These are phyloP conservation scores for Leptinotarsa peninsularis DNA, from an alignment of 2,888 invertebrate genomes.

Conservation along the genomic window DNA sequence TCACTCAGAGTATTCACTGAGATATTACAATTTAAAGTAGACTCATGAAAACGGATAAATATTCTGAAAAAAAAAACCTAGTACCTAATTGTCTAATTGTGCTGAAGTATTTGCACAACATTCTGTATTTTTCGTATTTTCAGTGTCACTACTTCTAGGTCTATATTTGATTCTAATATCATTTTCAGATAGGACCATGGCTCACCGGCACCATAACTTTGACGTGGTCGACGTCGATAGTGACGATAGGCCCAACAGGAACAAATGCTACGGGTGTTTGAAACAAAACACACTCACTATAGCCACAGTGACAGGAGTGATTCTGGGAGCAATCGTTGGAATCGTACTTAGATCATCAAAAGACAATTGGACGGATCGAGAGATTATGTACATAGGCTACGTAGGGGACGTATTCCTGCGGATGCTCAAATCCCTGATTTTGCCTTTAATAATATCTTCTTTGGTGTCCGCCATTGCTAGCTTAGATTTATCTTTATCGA, in stretches of 20 bases:
- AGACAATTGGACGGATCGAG: slow-evolving; percentile 69
- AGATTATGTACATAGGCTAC: slow-evolving; percentile 78
- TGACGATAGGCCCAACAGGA: slow-evolving; percentile 35
- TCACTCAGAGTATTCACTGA: too few species aligned
- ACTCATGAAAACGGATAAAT: too few species aligned
- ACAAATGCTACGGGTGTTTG: slow-evolving; percentile 58
- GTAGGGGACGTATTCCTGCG: slow-evolving; percentile 76
- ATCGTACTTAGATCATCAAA: slow-evolving; percentile 65
- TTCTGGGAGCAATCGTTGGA: slow-evolving; percentile 70
- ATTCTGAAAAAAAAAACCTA: too few species aligned
- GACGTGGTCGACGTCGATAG: slow-evolving; percentile 41
- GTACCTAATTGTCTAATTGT: too few species aligned
- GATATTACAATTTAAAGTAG: too few species aligned
- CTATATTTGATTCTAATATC: neutral
- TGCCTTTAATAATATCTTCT: slow-evolving; percentile 78
- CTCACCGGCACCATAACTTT: slow-evolving; percentile 45
- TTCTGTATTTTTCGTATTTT: too few species aligned
- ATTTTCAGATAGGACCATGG: slow-evolving; percentile 26
- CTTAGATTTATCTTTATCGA: slow-evolving; percentile 76
- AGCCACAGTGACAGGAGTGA: slow-evolving; percentile 71
- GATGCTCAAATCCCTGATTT: slow-evolving; percentile 80
- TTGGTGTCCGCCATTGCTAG: slow-evolving; percentile 78
- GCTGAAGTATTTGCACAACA: too few species aligned
- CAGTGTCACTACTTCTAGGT: neutral
- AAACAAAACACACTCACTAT: slow-evolving; percentile 69